phyloP scores from a whole-genome alignment of 2,797 vertebrate genomes.

The Pelochelys cantorii region DNA sequence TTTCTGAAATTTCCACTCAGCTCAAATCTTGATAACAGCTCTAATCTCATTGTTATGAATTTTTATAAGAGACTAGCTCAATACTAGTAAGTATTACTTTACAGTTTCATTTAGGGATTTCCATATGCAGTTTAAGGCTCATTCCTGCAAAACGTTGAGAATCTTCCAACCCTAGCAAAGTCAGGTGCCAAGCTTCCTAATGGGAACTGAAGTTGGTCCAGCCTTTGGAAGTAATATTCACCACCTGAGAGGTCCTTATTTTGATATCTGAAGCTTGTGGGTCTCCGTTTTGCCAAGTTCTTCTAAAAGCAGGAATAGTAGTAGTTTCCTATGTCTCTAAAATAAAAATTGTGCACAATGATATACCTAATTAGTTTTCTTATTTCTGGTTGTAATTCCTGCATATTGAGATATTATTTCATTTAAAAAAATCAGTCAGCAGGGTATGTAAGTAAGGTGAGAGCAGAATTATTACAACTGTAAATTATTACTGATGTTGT shows the following conservation, averaged over 20 bases:
- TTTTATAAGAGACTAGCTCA: neutral
- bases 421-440: neutral
- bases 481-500: constrained; percentile 25
- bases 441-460: neutral
- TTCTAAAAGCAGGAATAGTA: neutral
- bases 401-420: neutral
- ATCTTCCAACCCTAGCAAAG: neutral
- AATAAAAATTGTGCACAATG: neutral
- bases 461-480: constrained; percentile 31
- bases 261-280: neutral
- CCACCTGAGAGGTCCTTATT: neutral
- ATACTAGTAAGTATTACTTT: neutral
- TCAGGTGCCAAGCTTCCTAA: neutral
- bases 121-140: neutral
- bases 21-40: neutral
- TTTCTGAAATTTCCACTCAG: neutral
- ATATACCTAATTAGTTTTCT: neutral
- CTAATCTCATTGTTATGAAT: neutral
- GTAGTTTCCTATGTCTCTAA: neutral
- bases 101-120: neutral
- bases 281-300: neutral
- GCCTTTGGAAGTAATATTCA: neutral
- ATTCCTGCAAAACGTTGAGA: neutral
- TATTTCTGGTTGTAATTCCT: neutral
- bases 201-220: neutral